Evolutionary conservation across 2,888 invertebrate species (phyloP).

Genomic region (Phorcus lineatus): DNA sequence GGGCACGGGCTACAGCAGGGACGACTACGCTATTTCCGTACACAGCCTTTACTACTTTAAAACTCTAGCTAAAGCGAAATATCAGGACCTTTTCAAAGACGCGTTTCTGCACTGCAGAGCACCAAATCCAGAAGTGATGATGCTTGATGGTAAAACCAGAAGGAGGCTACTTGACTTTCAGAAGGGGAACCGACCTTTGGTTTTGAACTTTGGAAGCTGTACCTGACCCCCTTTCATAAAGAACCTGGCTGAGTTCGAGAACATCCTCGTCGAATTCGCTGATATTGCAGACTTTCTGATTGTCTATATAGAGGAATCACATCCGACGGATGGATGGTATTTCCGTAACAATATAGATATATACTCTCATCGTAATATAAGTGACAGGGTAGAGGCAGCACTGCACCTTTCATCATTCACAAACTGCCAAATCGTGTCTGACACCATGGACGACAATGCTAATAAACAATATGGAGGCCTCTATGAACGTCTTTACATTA

Average conservation of each 20-base stretch:
- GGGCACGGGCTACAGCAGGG: constrained; percentile 9
- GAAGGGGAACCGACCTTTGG: constrained; percentile 54
- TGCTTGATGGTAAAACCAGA: constrained; percentile 19
- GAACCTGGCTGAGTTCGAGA: constrained; percentile 56
- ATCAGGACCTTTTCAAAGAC: constrained; percentile 30
- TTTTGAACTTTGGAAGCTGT: constrained; percentile 68
- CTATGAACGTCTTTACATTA: constrained; percentile 64
- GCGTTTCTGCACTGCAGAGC: constrained; percentile 29
- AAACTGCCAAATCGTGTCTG: constrained; percentile 53
- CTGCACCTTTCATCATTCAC: constrained; percentile 30
- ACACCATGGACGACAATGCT: constrained; percentile 60
- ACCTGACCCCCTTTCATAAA: constrained; percentile 68
- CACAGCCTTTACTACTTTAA: constrained; percentile 25
- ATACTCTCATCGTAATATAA: constrained; percentile 44
- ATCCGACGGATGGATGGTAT: constrained; percentile 64
- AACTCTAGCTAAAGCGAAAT: constrained; percentile 24
- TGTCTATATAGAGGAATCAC: constrained; percentile 67
- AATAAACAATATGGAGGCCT: constrained; percentile 59
- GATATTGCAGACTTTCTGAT: constrained; percentile 60
- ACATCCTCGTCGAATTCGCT: constrained; percentile 53
- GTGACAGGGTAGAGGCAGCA: constrained; percentile 58
- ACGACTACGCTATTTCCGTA: constrained; percentile 27
- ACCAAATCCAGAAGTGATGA: constrained; percentile 40
- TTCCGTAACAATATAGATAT: constrained; percentile 58
- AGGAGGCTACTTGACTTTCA: constrained; percentile 42